A percentile compares a stretch with the other conserved stretches of the same genome.
These are phyloP conservation scores for Pollenia griseotomentosa DNA, from an alignment of 2,888 invertebrate genomes.

Conservation along the genomic window DNA sequence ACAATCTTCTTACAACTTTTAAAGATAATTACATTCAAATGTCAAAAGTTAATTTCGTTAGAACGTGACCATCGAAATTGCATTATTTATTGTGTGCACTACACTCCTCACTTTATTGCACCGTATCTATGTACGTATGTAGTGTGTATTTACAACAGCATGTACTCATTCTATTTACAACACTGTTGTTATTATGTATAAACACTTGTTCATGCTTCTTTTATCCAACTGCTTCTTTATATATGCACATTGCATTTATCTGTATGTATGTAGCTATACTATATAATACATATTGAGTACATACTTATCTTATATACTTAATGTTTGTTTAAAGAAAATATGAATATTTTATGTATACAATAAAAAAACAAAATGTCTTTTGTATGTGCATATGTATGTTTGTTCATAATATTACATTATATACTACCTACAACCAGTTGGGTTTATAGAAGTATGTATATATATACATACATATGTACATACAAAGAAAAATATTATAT, in stretches of 20 bases:
- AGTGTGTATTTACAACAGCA: background rate
- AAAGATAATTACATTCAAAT: conserved; percentile 37
- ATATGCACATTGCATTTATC: conserved; percentile 8
- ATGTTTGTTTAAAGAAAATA: conserved; percentile 37
- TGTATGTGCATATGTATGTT: background rate
- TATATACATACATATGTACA: background rate
- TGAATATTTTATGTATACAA: conserved; percentile 1
- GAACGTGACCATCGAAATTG: conserved; percentile 55
- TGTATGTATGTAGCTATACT: conserved; percentile 24
- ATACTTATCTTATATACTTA: conserved; percentile 34
- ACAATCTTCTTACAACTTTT: conserved; percentile 11
- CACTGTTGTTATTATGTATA: conserved; percentile 2
- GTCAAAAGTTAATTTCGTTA: conserved; percentile 52
- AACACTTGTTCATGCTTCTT: background rate
- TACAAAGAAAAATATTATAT: too few relatives aligned
- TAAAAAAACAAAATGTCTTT: conserved; percentile 13
- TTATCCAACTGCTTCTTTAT: background rate
- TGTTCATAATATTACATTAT: conserved; percentile 1
- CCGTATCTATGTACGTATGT: background rate
- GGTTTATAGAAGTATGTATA: background rate
- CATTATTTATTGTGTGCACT: conserved; percentile 42
- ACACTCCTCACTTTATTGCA: background rate
- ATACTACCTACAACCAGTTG: background rate
- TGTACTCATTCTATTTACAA: background rate
- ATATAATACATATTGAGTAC: conserved; percentile 14